These are phyloP conservation scores for Chelidonichthys spinosus DNA, from an alignment of 2,797 vertebrate species.

Conservation along the genomic window DNA sequence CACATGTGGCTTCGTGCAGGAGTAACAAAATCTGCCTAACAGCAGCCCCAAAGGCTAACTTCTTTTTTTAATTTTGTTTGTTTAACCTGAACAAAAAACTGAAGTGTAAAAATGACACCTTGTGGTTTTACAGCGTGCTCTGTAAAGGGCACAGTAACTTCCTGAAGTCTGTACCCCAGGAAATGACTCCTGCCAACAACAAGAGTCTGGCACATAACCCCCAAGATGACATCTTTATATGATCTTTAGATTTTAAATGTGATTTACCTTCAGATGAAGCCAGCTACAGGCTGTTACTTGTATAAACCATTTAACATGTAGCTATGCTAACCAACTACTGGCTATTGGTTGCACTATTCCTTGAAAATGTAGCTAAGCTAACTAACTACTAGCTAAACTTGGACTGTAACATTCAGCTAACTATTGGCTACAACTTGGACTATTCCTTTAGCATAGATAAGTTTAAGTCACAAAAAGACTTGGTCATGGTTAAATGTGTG, in stretches of 20 bases:
- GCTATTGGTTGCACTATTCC: background rate
- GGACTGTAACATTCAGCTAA: background rate
- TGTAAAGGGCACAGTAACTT: background rate
- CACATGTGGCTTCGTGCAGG: background rate
- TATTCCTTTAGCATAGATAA: background rate
- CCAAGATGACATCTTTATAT: background rate
- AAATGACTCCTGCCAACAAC: background rate
- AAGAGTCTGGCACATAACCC: background rate
- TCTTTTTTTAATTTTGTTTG: background rate
- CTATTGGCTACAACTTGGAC: background rate
- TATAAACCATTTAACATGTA: background rate
- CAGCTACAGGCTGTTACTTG: background rate
- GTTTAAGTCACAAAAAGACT: background rate
- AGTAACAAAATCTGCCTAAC: constrained; percentile 1
- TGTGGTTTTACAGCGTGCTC: constrained; percentile 5
- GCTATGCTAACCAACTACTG: background rate
- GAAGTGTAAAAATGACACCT: constrained; percentile 12
- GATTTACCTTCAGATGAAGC: background rate
- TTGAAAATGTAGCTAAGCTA: background rate
- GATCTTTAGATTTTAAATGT: background rate
- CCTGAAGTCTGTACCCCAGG: background rate
- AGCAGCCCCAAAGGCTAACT: background rate
- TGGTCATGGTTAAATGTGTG: background rate
- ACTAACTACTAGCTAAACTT: background rate
- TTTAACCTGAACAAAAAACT: constrained; percentile 1